Evolutionary conservation across 53 echinoderm and acorn worm genomes (phyloP), one percentile per base, ranked within the genome.

Genomic region (Patiria pectinifera): DNA sequence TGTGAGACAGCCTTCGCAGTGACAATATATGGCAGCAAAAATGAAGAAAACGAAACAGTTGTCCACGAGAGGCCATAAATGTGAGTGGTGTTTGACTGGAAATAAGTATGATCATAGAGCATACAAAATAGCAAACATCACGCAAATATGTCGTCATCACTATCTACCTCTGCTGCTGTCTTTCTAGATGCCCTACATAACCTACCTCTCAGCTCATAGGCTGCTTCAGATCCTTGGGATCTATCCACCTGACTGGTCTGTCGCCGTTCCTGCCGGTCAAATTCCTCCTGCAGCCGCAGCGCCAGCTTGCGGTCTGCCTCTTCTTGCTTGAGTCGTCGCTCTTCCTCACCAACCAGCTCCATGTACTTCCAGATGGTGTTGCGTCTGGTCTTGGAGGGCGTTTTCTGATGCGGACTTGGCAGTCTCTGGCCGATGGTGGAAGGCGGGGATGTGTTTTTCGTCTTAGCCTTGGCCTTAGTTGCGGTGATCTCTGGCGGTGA

Each of bases 311-410:
- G 59, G 84, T 99, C 99, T 47, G 93, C 69, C 61, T 97, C 99
- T 82, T 99, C 99, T 77, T 99, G 99, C 21, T 91, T 59, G 13
- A 99, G 48, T 23, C 95, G 93, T 75, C 69, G 82, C 86, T 96
- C 88, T 63, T 98, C 98, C 83, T 96, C 92, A 15, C 84, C 92
- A 63, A 96, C 62, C 11, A 98, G 94, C 86, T 96, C 95, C 95
- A 98, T 92, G 92, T 96, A 98, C 58, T 93, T 95, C 85, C 92
- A 87, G 76, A 96, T 92, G 24, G 96, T 97, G 89, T 95, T 96
- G 59, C 85, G 83, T 11, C 94, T 90, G 18, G 93, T 94, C 59
- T 93, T 87, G 11, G 87, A 87, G 14, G 93, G 93, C 23, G 93
- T 85, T 66, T 90, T 48, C 4, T 45, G 62, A n/a, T 16, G 59